Base-by-base conservation (phyloP, 1,140 invertebrate species). In the Brachionus rubens region DNA sequence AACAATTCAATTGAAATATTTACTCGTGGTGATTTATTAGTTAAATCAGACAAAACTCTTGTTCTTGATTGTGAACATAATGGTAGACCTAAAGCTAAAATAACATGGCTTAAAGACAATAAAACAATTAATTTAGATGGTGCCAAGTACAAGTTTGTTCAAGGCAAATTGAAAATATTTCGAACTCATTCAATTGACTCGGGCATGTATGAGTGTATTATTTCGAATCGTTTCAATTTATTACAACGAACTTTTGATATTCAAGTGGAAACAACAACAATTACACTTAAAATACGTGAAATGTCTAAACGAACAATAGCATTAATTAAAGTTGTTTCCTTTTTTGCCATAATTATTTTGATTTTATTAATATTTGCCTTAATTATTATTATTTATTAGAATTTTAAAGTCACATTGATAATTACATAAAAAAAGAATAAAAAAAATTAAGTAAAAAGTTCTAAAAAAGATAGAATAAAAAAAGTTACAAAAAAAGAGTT, bases 141-240 rank as follows among this genome's bases (percentile, higher is more conserved):
- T 33, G 68, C 30, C 1, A 72, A 72, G 24, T 72, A 36, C 41
- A 33, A 72, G n/a, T 16, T 72, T 1, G 6, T 19, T 40, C 16
- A 19, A 16, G 46, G 46, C 1, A 40, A 36, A 24, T 41, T 72
- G 46, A 19, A 40, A 16, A 50, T 72, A 26, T 50, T 50, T 24
- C 43, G 68, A 21, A 50, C 46, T 40, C 68, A 72, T 52, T 28
- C 68, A 10, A 36, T 72, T n/a, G 68, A 72, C 24, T 72, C 68
- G 26, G 68, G 68, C 1, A 40, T 24, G 12, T 72, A 72, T 54
- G 68, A 72, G 36, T 72, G 68, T 50, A 19, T 30, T 19, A 26
- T 72, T 12, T 50, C 30, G 16, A 72, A 72, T 52, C 46, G 68
- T 16, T 48, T 16, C 33, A 46, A 33, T 9, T 7, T 3, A 7